These are phyloP conservation scores for Heliconius aoede DNA, from an alignment of 2,888 invertebrate species.

Conservation along the genomic window DNA sequence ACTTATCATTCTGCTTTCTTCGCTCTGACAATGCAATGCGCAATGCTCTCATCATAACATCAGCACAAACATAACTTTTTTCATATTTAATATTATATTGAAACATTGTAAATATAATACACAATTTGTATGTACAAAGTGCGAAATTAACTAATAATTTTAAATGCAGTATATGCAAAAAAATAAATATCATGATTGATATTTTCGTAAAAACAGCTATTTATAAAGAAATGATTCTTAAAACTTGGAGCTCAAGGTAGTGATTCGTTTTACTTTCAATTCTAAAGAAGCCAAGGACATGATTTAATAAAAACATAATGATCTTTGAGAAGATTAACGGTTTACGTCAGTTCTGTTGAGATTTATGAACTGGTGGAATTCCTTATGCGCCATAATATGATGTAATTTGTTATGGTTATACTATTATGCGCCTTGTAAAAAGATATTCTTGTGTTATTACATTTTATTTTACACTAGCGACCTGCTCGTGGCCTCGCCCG, in stretches of 20 bases:
- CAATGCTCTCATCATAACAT: too few species aligned
- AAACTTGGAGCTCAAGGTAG: background rate
- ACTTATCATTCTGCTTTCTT: too few species aligned
- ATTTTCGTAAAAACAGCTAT: background rate
- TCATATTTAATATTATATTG: background rate
- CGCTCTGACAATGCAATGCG: too few species aligned
- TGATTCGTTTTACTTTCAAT: conserved; percentile 1
- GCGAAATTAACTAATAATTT: too few species aligned
- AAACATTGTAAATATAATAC: background rate
- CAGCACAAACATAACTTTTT: too few species aligned
- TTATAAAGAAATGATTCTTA: background rate
- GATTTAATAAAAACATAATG: conserved; percentile 25
- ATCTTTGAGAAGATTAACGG: conserved; percentile 29
- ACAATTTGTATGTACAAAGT: too few species aligned
- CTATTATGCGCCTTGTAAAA: background rate
- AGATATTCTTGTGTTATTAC: background rate
- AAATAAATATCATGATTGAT: background rate
- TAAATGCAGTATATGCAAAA: too few species aligned
- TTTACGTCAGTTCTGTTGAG: conserved; percentile 32
- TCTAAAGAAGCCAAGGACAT: background rate
- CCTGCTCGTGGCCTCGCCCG: too few species aligned
- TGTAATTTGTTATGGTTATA: conserved; percentile 14
- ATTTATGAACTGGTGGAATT: conserved; percentile 30
- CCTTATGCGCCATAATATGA: conserved; percentile 19
- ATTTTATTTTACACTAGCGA: background rate